phyloP scores from a whole-genome alignment of 2,888 invertebrate species.

The Yponomeuta cagnagella region DNA sequence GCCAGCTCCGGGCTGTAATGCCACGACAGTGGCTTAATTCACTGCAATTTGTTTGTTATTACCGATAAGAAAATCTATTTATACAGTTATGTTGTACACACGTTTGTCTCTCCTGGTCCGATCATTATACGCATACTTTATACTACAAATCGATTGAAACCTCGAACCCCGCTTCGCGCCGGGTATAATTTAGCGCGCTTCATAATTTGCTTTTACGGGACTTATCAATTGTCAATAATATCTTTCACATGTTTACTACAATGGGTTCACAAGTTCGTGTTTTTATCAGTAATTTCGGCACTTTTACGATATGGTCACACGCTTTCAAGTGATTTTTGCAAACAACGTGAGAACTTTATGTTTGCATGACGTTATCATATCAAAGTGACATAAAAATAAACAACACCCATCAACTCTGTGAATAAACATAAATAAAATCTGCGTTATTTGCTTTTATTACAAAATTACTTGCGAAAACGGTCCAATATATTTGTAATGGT shows the following conservation, averaged over 20 bases:
- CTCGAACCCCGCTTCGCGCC: background rate
- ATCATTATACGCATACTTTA: background rate
- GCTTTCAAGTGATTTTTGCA: background rate
- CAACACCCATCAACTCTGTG: background rate
- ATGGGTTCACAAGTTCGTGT: background rate
- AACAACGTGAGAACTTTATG: background rate
- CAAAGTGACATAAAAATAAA: background rate
- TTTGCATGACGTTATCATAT: background rate
- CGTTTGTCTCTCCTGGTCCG: background rate
- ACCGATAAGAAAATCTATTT: background rate
- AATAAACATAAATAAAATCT: background rate
- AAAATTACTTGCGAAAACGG: background rate
- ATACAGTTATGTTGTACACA: background rate
- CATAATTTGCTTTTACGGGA: background rate
- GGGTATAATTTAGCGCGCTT: background rate
- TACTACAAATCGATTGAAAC: background rate
- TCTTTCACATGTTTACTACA: background rate
- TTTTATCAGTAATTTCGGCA: background rate
- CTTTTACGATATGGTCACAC: background rate
- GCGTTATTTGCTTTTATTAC: background rate
- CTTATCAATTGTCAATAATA: background rate
- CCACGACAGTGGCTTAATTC: background rate
- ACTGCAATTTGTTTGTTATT: slow-evolving; percentile 2
- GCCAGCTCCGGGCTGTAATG: background rate
- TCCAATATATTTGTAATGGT: background rate